phyloP scores from a whole-genome alignment of 1,140 invertebrate genomes.

The Pogonognathellus flavescens region DNA sequence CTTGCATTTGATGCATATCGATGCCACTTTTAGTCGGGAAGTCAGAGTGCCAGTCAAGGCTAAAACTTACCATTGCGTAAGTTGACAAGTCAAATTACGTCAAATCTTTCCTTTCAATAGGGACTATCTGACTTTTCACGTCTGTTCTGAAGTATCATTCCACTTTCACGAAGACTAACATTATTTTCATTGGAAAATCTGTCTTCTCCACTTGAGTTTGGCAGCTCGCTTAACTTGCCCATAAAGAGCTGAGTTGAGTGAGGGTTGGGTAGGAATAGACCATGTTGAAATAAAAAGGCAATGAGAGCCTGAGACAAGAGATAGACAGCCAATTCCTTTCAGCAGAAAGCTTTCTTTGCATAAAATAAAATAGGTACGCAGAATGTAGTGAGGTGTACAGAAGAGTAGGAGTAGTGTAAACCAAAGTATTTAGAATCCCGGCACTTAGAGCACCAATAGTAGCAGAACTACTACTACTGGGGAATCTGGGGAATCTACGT shows the following conservation, averaged over 20 bases:
- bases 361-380: slow-evolving; percentile 31
- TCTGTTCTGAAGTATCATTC: slow-evolving; percentile 39
- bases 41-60: slow-evolving; percentile 22
- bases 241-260: not conserved
- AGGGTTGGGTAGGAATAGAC: not conserved
- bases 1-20: slow-evolving; percentile 5
- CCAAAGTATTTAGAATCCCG: not conserved
- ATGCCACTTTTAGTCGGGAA: slow-evolving; percentile 27
- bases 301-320: slow-evolving; percentile 34
- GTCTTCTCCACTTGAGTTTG: slow-evolving; percentile 42
- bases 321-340: slow-evolving; percentile 35
- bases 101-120: slow-evolving; percentile 38
- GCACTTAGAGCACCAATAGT: not conserved
- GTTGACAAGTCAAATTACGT: slow-evolving; percentile 46
- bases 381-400: slow-evolving; percentile 11
- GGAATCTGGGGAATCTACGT: slow-evolving; percentile 5
- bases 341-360: slow-evolving; percentile 46
- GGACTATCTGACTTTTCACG: slow-evolving; percentile 29
- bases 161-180: slow-evolving; percentile 17
- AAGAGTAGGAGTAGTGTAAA: not conserved
- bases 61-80: slow-evolving; percentile 23
- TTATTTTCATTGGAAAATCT: slow-evolving; percentile 40
- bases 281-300: not conserved
- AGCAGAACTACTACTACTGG: not conserved
- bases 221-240: slow-evolving; percentile 33